These are phyloP conservation scores for Erythrocercus mccallii DNA, from an alignment of 2,113 vertebrate genomes.

Conservation along the genomic window DNA sequence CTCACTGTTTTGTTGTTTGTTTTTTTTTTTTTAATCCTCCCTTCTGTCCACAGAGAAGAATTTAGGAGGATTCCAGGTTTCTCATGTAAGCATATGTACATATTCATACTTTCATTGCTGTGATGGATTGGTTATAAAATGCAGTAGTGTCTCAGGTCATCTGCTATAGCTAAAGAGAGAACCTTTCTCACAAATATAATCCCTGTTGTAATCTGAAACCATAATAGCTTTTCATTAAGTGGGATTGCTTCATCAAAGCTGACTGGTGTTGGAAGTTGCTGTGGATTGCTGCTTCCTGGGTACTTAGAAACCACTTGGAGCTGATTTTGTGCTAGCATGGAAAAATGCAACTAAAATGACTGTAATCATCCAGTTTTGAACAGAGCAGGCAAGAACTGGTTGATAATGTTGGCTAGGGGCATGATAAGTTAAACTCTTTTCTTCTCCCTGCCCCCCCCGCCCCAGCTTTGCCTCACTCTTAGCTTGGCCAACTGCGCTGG, in stretches of 20 bases:
- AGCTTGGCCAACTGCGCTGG: not conserved
- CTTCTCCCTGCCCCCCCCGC: not conserved
- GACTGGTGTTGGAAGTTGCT: not conserved
- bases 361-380: not conserved
- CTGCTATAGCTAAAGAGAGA: not conserved
- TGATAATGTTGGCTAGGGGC: not conserved
- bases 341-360: not conserved
- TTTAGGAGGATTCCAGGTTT: not conserved
- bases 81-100: not conserved
- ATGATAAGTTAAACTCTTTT: not conserved
- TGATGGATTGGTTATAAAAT: not conserved
- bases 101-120: not conserved
- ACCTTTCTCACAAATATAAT: not conserved
- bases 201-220: not conserved
- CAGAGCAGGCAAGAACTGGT: not conserved
- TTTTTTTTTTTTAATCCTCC: accelerated
- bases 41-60: not conserved
- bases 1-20: not conserved
- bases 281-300: not conserved
- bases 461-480: not conserved
- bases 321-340: not conserved
- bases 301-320: not conserved
- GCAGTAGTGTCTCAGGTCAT: not conserved
- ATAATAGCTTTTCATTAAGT: not conserved
- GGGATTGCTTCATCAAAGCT: not conserved